phyloP scores from a whole-genome alignment of 2,113 vertebrate species.

The Anas platyrhynchos region DNA sequence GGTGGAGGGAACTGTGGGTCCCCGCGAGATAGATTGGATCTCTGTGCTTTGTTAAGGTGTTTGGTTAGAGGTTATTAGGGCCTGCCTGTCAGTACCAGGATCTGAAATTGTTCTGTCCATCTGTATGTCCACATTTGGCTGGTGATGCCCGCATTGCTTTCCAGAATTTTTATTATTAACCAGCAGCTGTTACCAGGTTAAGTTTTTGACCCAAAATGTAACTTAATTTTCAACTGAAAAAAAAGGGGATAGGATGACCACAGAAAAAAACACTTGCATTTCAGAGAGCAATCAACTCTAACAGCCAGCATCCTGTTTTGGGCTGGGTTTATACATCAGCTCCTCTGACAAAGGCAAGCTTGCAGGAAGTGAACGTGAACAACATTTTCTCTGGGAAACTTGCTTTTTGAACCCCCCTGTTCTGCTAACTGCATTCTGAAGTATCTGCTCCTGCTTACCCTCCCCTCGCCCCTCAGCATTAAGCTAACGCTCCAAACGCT shows the following conservation, averaged over 20 bases:
- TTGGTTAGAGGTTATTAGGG: not conserved
- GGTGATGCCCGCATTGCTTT: not conserved
- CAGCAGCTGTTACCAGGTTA: not conserved
- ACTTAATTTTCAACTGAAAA: not conserved
- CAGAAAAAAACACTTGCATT: constrained; percentile 22
- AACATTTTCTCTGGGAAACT: not conserved
- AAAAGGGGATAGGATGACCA: not conserved
- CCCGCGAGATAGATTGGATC: not conserved
- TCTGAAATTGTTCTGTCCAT: not conserved
- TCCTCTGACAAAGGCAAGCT: constrained; percentile 14
- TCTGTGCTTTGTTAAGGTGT: not conserved
- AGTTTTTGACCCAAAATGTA: not conserved
- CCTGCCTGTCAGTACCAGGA: not conserved
- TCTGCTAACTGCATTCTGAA: not conserved
- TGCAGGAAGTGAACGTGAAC: constrained; percentile 63
- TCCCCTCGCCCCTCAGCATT: not conserved
- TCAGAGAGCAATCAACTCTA: constrained; percentile 38
- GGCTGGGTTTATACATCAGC: not conserved
- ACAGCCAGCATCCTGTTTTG: constrained; percentile 79
- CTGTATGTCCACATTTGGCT: not conserved
- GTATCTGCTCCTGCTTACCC: not conserved
- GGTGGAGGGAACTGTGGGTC: not conserved
- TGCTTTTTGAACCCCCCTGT: not conserved
- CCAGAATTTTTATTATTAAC: not conserved
- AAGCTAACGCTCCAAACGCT: not conserved